Base-by-base conservation (phyloP, 1,140 invertebrate genomes). In the Sinonovacula constricta region DNA sequence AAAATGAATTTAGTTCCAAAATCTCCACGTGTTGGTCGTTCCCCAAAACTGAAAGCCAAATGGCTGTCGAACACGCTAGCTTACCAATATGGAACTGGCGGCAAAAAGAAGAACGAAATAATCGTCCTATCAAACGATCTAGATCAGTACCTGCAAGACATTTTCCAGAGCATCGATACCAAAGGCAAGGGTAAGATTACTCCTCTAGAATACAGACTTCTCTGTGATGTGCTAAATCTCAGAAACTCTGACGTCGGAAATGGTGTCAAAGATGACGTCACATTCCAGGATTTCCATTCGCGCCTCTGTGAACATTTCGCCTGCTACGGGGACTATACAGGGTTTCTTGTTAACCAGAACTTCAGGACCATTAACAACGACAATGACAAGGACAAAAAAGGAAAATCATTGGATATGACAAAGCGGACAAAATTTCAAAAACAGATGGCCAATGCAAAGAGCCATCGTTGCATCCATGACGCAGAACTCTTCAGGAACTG, bases 121-220 rank as follows among this genome's bases (percentile, higher is more conserved):
- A 68, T 78, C 31, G 75, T 78, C n/a, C 57, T 78, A 2, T 59
- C 75, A 1, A 78, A 69, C 54, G 65, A 78, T 34, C 33, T 78
- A 28, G 75, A 78, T n/a, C 75, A 78, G 24, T 78, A 78, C 60
- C 28, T 78, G 30, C 75, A 78, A 45, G 75, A 78, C 31, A 78
- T 78, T 33, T 78, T 78, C 45, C 67, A 69, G 22, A 78, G 75
- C 60, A 69, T 78, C 15, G 75, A 78, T 34, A 33, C 66, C 3
- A 69, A 78, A 31, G 75, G 75, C 10, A 59, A 59, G 10, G 75
- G 75, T 59, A 78, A 70, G 54, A 78, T 78, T 12, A 45, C 75
- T 1, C 34, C 65, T 3, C 45, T 57, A 34, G 75, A 78, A 15
- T 78, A 69, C 34, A 24, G 30, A 10, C 54, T 78, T 3, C 30